Conservation (phyloP, 1,140 invertebrate genomes). For the Mercenaria mercenaria region DNA sequence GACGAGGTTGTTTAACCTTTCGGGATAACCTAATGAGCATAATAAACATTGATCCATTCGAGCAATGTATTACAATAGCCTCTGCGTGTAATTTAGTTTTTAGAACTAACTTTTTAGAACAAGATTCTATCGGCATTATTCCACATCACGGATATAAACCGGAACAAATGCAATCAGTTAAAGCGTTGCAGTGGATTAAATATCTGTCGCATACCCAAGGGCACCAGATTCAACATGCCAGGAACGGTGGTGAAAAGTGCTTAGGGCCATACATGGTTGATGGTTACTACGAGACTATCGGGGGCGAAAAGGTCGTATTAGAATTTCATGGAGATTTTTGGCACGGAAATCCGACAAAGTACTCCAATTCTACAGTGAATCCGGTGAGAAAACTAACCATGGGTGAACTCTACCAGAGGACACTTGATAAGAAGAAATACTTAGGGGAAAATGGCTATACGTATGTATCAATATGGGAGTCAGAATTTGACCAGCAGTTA, state of each 20-base stretch:
- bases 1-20: slow-evolving; percentile 20
- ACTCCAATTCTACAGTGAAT: slow-evolving; percentile 2
- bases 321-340: slow-evolving; percentile 67
- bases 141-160: neutral
- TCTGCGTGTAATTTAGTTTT: slow-evolving; percentile 6
- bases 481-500: neutral
- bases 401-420: slow-evolving; percentile 33
- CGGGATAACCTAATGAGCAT: neutral
- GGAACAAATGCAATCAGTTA: neutral
- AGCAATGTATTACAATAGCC: neutral
- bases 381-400: slow-evolving; percentile 18
- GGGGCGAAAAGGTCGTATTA: neutral
- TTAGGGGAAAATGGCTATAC: neutral
- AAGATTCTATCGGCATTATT: neutral
- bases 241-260: slow-evolving; percentile 19
- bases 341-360: slow-evolving; percentile 68
- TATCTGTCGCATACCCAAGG: neutral
- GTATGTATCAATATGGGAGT: neutral
- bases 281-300: neutral
- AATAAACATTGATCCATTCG: slow-evolving; percentile 2
- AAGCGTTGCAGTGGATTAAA: neutral
- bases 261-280: slow-evolving; percentile 44
- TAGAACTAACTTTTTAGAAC: neutral
- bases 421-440: neutral
- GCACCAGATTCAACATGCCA: slow-evolving; percentile 21